Evolutionary conservation across 1,140 invertebrate genomes (phyloP).

Genomic region (Cydia amplana): DNA sequence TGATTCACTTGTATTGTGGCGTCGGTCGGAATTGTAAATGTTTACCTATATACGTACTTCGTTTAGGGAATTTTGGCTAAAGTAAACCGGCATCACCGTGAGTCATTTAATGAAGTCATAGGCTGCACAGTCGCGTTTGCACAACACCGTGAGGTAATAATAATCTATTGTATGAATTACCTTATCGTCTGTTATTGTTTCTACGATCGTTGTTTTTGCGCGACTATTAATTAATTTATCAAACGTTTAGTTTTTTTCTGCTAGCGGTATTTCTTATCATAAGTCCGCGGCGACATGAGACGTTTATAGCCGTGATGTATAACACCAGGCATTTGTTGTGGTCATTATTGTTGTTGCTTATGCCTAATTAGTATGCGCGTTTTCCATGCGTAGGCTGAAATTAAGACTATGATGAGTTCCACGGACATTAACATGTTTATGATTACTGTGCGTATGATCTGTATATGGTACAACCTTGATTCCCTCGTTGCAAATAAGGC

Average conservation of each 20-base stretch:
- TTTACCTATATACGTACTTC: slow-evolving; percentile 42
- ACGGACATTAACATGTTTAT: slow-evolving; percentile 71
- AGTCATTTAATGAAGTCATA: slow-evolving; percentile 54
- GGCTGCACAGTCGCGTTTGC: slow-evolving; percentile 37
- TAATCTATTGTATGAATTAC: slow-evolving; percentile 41
- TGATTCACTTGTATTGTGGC: slow-evolving; percentile 36
- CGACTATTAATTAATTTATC: slow-evolving; percentile 18
- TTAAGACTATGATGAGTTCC: slow-evolving; percentile 69
- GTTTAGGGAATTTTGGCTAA: slow-evolving; percentile 45
- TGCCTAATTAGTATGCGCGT: slow-evolving; percentile 57
- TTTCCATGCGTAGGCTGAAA: slow-evolving; percentile 66
- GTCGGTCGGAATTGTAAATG: slow-evolving; percentile 46
- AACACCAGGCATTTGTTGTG: background rate
- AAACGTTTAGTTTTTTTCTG: background rate
- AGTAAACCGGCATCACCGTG: slow-evolving; percentile 36
- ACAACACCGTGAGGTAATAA: slow-evolving; percentile 35
- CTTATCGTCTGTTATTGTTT: slow-evolving; percentile 40
- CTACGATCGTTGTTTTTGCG: slow-evolving; percentile 20
- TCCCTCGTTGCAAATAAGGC: slow-evolving; percentile 63
- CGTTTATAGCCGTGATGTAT: background rate
- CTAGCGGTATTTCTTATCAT: background rate
- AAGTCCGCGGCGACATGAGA: slow-evolving; percentile 7
- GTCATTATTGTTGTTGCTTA: slow-evolving; percentile 16
- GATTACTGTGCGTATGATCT: slow-evolving; percentile 51
- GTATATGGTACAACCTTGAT: slow-evolving; percentile 69